phyloP scores from a whole-genome alignment of 2,113 vertebrate genomes.

The Neodontobutis hainanensis region DNA sequence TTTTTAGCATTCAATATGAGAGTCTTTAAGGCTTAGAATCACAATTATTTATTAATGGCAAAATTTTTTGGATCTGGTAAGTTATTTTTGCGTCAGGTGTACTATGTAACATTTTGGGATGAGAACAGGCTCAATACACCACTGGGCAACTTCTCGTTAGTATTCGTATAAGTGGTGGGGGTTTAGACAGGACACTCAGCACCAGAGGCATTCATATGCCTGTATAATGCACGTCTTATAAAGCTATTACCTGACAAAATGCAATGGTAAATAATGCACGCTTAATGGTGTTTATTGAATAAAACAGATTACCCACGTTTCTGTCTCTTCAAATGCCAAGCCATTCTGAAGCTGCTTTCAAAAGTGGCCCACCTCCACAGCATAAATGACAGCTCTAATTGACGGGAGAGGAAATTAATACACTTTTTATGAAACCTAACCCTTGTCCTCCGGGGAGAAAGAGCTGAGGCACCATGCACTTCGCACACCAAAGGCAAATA shows the following conservation, averaged over 20 bases:
- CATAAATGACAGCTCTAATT: conserved; percentile 11
- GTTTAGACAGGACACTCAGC: background rate
- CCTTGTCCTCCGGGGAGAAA: background rate
- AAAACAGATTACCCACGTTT: background rate
- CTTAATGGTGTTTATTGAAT: background rate
- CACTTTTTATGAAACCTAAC: conserved; percentile 17
- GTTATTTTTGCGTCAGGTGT: too few relatives aligned
- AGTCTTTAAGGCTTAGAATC: too few relatives aligned
- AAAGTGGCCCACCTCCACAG: background rate
- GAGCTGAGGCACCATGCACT: background rate
- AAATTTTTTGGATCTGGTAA: too few relatives aligned
- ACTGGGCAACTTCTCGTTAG: too few relatives aligned
- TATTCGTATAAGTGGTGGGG: background rate
- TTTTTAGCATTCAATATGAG: too few relatives aligned
- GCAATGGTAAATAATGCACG: background rate
- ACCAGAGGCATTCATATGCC: background rate
- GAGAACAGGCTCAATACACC: too few relatives aligned
- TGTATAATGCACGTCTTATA: background rate
- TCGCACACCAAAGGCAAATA: background rate
- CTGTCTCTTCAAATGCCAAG: background rate
- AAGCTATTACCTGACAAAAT: background rate
- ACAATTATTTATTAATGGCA: too few relatives aligned
- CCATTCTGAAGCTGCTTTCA: background rate
- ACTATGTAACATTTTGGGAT: too few relatives aligned
- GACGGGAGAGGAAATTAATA: conserved; percentile 2